These are phyloP conservation scores for Paramormyrops kingsleyae DNA, from an alignment of 2,113 vertebrate genomes.

Conservation along the genomic window DNA sequence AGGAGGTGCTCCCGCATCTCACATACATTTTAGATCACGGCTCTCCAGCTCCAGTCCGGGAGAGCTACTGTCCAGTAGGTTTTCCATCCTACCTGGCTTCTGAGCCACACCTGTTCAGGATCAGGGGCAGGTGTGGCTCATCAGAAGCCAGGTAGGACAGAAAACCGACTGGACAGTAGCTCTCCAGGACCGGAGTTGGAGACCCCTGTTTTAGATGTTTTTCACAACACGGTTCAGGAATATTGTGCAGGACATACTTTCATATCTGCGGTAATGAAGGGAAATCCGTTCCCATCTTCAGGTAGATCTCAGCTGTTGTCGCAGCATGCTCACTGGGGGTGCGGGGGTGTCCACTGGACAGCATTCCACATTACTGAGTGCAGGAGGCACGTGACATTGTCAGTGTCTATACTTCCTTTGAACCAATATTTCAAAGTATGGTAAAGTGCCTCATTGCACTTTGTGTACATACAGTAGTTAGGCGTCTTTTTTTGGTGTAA, in stretches of 20 bases:
- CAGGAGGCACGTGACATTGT: constrained; percentile 65
- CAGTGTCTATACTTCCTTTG: constrained; percentile 50
- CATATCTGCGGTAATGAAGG: background rate
- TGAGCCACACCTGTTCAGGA: too few relatives aligned
- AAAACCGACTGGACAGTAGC: too few relatives aligned
- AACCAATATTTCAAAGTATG: constrained; percentile 75
- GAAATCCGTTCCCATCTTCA: constrained; percentile 50
- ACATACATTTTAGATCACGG: background rate
- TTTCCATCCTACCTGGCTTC: too few relatives aligned
- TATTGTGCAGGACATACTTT: constrained; percentile 25
- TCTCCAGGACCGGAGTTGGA: too few relatives aligned
- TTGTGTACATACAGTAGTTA: constrained; percentile 84
- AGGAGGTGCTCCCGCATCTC: background rate
- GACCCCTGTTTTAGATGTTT: background rate
- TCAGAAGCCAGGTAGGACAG: too few relatives aligned
- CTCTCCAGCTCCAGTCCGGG: too few relatives aligned
- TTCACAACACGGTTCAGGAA: too few relatives aligned
- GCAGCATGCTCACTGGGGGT: constrained; percentile 27
- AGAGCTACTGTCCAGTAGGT: too few relatives aligned
- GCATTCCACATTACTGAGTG: constrained; percentile 50
- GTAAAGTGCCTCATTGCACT: constrained; percentile 85
- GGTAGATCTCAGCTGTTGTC: constrained; percentile 32
- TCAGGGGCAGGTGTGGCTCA: too few relatives aligned
- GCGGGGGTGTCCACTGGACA: constrained; percentile 35
- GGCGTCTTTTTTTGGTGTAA: constrained; percentile 65